Base-by-base conservation (phyloP, 2,797 vertebrate genomes). In the Sebastes minor region DNA sequence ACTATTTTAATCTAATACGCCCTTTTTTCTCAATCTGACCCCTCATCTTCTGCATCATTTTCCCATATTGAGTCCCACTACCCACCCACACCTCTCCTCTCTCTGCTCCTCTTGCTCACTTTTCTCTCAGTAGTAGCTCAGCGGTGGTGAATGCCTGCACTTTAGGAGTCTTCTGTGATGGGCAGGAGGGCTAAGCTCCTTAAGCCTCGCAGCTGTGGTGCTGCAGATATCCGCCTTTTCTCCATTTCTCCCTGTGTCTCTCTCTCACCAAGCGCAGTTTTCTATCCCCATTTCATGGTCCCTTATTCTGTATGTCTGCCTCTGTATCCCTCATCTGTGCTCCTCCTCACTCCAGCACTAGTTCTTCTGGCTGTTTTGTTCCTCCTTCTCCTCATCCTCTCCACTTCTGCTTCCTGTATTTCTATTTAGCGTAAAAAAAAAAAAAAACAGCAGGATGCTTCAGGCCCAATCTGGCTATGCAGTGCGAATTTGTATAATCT, bases 101-200 rank as follows among this genome's bases (percentile, higher is more conserved):
- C 71, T 73, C 70, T 71, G 78, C 88, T 10, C 74, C 71, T 80
- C 78, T 16, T 74, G 65, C 79, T 86, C 80, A 74, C 78, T 89
- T 78, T 79, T 71, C 82, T 83, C 78, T 80, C 86, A 76, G 86
- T 81, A 71, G 85, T 76, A 22, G 87, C 83, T 93, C 86, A 87
- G 81, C 71, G 11, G 82, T 35, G 8, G 84, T 87, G 85, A 91
- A 88, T 88, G 87, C 76, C 80, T 90, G 74, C 84, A 90, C 90
- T 92, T 91, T 87, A 91, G 62, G 86, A 84, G 76, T 88, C 67
- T 84, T 84, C 77, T 89, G 70, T 91, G 88, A 89, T 82, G 85
- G 87, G 89, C 90, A 88, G 89, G 81, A 79, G 86, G 81, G 81
- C 88, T 94, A 92, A 95, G 90, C 92, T 93, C 89, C 88, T 92